A percentile compares a stretch with the other conserved stretches of the same genome.
phyloP scores from a whole-genome alignment of 1,140 invertebrate genomes.

The Steinernema feltiae region DNA sequence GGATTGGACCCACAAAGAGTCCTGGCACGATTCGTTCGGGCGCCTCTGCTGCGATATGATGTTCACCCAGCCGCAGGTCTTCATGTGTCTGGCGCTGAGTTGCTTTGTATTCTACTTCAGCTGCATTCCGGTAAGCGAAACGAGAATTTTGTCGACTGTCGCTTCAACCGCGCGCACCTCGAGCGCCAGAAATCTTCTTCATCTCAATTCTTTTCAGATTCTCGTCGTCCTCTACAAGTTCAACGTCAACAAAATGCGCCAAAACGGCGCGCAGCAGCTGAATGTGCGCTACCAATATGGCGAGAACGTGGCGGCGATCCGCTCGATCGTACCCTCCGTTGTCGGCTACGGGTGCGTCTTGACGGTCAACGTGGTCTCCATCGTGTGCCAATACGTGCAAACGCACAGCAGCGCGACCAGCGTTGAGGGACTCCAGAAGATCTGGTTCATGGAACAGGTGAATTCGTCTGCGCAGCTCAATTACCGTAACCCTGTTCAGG shows the following conservation, averaged over 20 bases:
- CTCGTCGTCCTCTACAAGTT: background rate
- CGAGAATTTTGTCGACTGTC: no score
- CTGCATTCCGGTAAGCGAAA: no score
- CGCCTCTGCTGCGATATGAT: background rate
- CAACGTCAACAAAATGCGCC: background rate
- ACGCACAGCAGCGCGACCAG: background rate
- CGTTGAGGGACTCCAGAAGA: background rate
- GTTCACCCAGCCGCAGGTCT: background rate
- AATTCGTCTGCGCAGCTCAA: background rate
- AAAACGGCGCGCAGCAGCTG: background rate
- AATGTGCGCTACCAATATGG: background rate
- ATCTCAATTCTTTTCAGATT: no score
- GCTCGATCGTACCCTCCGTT: background rate
- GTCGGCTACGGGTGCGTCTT: background rate
- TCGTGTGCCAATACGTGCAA: background rate
- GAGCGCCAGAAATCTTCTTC: no score
- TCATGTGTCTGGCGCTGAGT: background rate
- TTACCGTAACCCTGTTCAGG: background rate
- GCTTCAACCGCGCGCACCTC: no score
- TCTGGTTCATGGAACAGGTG: constrained; percentile 4
- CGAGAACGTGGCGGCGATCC: background rate
- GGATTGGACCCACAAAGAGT: background rate
- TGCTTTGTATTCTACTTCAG: background rate
- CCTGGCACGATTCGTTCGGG: background rate
- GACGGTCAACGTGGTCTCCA: background rate